A percentile compares a stretch with the other conserved stretches of the same genome.
phyloP scores from a whole-genome alignment of 2,113 vertebrate genomes.

The Lepus timidus region DNA sequence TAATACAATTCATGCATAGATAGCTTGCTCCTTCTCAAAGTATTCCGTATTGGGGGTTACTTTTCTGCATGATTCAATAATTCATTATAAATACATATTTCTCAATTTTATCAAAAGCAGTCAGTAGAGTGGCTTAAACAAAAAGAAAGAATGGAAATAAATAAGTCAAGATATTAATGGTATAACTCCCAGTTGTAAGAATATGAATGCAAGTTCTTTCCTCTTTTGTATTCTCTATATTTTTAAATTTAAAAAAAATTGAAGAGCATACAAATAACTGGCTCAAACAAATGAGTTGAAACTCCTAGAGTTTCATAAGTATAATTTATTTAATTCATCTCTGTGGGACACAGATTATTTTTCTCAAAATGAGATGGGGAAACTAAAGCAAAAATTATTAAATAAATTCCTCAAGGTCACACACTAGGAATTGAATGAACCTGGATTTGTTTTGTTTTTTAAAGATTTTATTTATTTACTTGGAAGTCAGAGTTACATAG shows the following conservation, averaged over 20 bases:
- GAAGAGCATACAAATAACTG: background rate
- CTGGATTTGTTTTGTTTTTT: background rate
- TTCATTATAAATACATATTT: background rate
- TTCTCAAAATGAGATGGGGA: background rate
- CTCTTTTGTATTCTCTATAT: background rate
- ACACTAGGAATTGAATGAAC: background rate
- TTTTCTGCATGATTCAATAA: slow-evolving; percentile 8
- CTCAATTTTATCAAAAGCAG: slow-evolving; percentile 32
- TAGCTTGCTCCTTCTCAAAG: background rate
- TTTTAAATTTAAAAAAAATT: slow-evolving; percentile 26
- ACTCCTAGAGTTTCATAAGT: background rate
- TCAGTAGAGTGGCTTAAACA: background rate
- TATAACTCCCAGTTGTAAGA: background rate
- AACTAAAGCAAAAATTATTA: background rate
- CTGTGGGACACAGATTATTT: background rate
- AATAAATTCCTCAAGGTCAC: background rate
- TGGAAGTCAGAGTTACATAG: no score
- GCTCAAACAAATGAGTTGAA: background rate
- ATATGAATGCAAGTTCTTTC: background rate
- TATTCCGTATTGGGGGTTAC: background rate
- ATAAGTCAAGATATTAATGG: background rate
- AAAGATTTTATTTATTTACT: no score
- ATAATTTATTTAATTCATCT: background rate
- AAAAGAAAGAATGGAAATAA: background rate
- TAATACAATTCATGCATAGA: background rate